Evolutionary conservation across 2,113 vertebrate species (phyloP).

Genomic region (Orthochromis indermauri): DNA sequence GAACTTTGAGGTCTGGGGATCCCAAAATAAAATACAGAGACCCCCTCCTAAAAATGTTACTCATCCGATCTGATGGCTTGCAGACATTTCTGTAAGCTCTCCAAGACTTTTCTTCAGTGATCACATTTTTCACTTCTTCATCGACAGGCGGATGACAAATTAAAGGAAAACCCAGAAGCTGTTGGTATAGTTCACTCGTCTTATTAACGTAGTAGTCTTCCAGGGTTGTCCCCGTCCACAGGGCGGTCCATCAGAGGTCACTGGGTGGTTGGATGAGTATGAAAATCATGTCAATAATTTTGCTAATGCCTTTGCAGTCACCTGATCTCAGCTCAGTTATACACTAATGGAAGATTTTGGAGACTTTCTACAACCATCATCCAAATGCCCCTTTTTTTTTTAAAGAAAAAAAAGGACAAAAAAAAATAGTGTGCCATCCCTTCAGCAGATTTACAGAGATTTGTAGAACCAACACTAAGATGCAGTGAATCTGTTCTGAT

Average conservation of each 20-base stretch:
- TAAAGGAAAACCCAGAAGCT: background rate
- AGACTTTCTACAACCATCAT: background rate
- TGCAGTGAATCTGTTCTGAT: background rate
- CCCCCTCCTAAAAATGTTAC: background rate
- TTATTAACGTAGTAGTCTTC: background rate
- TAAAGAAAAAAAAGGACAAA: background rate
- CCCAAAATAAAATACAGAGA: background rate
- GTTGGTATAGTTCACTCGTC: background rate
- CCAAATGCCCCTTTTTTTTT: rapidly evolving
- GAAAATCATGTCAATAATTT: background rate
- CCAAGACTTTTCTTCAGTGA: conserved; percentile 35
- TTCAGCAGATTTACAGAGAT: background rate
- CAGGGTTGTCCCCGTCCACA: background rate
- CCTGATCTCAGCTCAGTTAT: background rate
- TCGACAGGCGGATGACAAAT: background rate
- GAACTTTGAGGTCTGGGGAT: background rate
- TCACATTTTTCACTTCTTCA: conserved; percentile 22
- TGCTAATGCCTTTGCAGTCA: background rate
- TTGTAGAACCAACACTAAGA: background rate
- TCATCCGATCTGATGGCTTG: background rate
- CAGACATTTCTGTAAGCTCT: background rate
- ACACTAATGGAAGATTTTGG: background rate
- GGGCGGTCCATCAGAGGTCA: background rate
- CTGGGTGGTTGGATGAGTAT: background rate
- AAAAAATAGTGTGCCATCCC: background rate